Conservation (phyloP, 2,888 invertebrate species). For the Drosophila cracens region DNA sequence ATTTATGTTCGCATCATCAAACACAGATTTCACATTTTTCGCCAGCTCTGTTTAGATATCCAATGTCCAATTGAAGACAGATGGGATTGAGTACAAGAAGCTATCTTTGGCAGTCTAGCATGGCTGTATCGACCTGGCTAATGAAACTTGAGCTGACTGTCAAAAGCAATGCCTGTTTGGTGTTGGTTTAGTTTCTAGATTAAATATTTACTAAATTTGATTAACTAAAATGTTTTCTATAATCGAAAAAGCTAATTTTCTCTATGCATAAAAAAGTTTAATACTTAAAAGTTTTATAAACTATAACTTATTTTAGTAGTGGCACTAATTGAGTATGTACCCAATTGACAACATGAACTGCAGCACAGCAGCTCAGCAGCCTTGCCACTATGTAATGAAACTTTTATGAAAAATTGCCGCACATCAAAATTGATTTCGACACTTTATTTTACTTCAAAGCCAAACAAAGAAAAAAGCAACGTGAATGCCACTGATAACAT, state of each 20-base stretch:
- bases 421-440: constrained; percentile 58
- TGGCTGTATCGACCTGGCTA: not conserved
- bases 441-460: constrained; percentile 3
- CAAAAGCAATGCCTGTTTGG: not conserved
- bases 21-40: not conserved
- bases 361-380: constrained; percentile 2
- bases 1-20: not conserved
- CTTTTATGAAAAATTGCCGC: constrained; percentile 63
- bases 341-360: constrained; percentile 4
- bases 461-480: constrained; percentile 11
- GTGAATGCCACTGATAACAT: constrained; percentile 42
- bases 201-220: not conserved
- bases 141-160: not conserved
- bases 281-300: not conserved
- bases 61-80: not conserved
- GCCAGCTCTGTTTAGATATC: not conserved
- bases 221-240: not conserved
- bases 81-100: not conserved
- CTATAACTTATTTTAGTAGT: not conserved
- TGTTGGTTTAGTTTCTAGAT: not conserved
- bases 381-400: constrained; percentile 52
- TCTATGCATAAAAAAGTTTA: not conserved
- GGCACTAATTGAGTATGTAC: constrained; percentile 26
- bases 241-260: not conserved
- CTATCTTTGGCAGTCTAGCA: not conserved